A percentile compares a stretch with the other conserved stretches of the same genome.
Conservation (phyloP, 2,113 vertebrate genomes). For the Erythrocercus mccallii region DNA sequence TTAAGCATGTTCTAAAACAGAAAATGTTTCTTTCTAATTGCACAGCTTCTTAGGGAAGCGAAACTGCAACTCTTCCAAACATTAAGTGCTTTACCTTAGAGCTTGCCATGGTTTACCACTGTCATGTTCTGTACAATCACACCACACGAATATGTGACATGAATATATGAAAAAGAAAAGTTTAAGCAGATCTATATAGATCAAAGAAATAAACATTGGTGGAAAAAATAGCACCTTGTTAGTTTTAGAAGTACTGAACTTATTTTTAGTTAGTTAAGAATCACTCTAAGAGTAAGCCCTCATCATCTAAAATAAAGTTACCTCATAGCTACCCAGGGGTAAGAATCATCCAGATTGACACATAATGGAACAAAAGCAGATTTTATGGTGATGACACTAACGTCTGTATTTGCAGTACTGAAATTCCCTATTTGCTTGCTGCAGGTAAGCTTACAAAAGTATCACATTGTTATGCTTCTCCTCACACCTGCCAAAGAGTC, state of each 20-base stretch:
- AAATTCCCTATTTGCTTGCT: not conserved
- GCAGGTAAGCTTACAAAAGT: not conserved
- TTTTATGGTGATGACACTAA: not conserved
- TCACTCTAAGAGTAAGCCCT: not conserved
- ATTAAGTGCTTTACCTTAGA: not conserved
- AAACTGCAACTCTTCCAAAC: not conserved
- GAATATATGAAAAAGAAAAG: not conserved
- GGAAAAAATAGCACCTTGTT: not conserved
- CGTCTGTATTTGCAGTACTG: not conserved
- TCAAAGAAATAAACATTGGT: not conserved
- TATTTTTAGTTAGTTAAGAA: not conserved
- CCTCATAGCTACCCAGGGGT: not conserved
- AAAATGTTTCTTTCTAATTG: not conserved
- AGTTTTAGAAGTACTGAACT: not conserved
- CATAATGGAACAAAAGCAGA: not conserved
- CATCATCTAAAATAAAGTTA: not conserved
- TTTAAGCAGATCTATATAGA: not conserved
- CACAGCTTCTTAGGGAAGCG: not conserved
- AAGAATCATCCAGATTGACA: not conserved
- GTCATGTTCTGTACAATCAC: not conserved
- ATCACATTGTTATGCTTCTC: not conserved
- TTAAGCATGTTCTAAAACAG: slow-evolving; percentile 96
- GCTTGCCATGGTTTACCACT: not conserved
- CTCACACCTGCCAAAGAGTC: not conserved
- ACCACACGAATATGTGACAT: not conserved